Evolutionary conservation across 2,113 vertebrate species (phyloP), one percentile per base, ranked within the genome.

Genomic region (Tachuris rubrigastra): DNA sequence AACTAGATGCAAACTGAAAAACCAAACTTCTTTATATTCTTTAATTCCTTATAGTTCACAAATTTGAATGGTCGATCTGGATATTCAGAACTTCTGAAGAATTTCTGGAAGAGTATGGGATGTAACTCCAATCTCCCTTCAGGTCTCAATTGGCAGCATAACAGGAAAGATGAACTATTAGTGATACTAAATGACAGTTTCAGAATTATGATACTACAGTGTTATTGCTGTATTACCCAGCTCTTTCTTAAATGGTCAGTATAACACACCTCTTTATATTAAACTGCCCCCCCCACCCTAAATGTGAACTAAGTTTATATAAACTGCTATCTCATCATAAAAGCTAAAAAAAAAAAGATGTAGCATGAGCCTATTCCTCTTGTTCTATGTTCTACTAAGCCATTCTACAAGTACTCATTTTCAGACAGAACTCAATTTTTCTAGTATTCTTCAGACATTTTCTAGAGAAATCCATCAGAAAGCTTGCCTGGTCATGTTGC

Each of bases 21-120:
- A 12, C 8, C 7, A 22, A 2, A 12, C 2, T 37, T 2, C 2
- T n/a, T 24, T 4, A 23, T 2, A 0, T 28, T 31, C 6, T 56
- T 71, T 25, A 21, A 59, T 20, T 76, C 5, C 12, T 7, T 53
- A 17, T 22, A 67, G 18, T 2, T 62, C 66, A 78, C 3, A 49
- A 42, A 71, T 28, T 14, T 35, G 11, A 71, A 27, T 24, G 2
- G 1, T 12, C 16, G 2, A 35, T 12, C 39, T 65, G n/a, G 9
- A 39, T 44, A 56, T 3, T 17, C 65, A 56, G 56, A 60, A 19
- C 37, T 6, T 25, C 16, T 37, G 16, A 22, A 71, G 14, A 81
- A 49, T 4, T 74, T 67, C 24, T 46, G 5, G 23, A n/a, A 10
- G 13, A 50, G 12, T 13, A 63, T 4, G 6, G 4, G 7, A 16